Conservation (phyloP, 1,140 invertebrate genomes). For the Hermatobates lingyangjiaoensis region DNA sequence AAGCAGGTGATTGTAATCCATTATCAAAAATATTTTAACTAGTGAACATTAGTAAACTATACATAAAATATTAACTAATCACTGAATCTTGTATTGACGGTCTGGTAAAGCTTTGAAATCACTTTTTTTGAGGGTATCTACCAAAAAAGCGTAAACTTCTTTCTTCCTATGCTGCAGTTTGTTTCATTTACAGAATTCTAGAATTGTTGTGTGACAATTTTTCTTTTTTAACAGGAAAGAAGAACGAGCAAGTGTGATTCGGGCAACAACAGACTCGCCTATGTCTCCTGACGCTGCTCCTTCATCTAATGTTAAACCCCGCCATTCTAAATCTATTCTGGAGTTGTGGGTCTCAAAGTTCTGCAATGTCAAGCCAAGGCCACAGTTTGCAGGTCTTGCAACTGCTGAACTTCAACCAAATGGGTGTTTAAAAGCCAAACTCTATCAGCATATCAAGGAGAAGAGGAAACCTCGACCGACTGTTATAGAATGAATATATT, state of each 20-base stretch:
- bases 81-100: too few relatives aligned
- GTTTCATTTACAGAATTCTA: too few relatives aligned
- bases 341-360: conserved; percentile 39
- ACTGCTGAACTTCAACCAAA: conserved; percentile 26
- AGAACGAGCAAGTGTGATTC: conserved; percentile 41
- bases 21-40: too few relatives aligned
- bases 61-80: too few relatives aligned
- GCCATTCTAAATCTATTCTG: conserved; percentile 25
- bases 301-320: conserved; percentile 18
- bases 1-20: too few relatives aligned
- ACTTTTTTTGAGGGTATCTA: too few relatives aligned
- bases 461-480: not conserved
- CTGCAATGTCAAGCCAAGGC: conserved; percentile 28
- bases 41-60: too few relatives aligned
- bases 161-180: too few relatives aligned
- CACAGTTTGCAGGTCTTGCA: conserved; percentile 59
- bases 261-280: conserved; percentile 62
- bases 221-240: conserved; percentile 25
- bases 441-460: conserved; percentile 57
- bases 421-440: conserved; percentile 30
- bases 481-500: not conserved
- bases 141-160: too few relatives aligned
- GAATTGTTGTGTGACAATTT: too few relatives aligned
- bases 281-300: conserved; percentile 45
- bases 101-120: too few relatives aligned